Evolutionary conservation across 2,888 invertebrate genomes (phyloP), one percentile per base, ranked within the genome.

Genomic region (Yponomeuta evonymella): DNA sequence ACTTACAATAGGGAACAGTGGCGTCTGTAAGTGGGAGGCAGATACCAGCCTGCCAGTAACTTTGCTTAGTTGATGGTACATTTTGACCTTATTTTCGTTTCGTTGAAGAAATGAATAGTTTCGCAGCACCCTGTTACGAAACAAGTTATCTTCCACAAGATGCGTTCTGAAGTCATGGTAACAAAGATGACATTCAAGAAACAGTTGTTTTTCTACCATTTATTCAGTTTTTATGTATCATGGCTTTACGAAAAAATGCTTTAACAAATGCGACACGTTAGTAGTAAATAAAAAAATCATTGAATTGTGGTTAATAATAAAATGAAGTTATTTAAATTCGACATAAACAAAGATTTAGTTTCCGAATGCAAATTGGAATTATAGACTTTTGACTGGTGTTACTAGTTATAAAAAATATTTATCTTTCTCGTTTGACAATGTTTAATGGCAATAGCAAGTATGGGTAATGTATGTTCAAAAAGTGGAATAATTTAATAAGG

Each of bases 21-120:
- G 92, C 70, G 79, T 83, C 76, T 92, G 93, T 73, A 92, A 77
- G 75, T 88, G 79, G 51, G 85, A 78, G 70, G 92, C 82, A 72
- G 87, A 81, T 12, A 90, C 82, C 72, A 92, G 82, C 79, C 92
- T 86, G 73, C 92, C 93, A 70, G 90, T 85, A 69, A 86, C 75
- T 85, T 80, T 88, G 82, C 86, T 85, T 63, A 91, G 80, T 83
- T 92, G 91, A 76, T 92, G 89, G 78, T 89, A 93, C 92, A 93
- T 93, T 80, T 84, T 87, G 72, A 62, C 63, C 70, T 72, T 73
- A 70, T 74, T 65, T 23, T 12, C 6, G 10, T 43, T 70, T 51
- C 66, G 15, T 15, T 30, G 63, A 65, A 67, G 43, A 51, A 70
- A 70, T 30, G 15, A 64, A 48, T 8, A 33, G n/a, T 29, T 48